These are phyloP conservation scores for Antheraea mylitta DNA, from an alignment of 1,140 invertebrate species.

Conservation along the genomic window DNA sequence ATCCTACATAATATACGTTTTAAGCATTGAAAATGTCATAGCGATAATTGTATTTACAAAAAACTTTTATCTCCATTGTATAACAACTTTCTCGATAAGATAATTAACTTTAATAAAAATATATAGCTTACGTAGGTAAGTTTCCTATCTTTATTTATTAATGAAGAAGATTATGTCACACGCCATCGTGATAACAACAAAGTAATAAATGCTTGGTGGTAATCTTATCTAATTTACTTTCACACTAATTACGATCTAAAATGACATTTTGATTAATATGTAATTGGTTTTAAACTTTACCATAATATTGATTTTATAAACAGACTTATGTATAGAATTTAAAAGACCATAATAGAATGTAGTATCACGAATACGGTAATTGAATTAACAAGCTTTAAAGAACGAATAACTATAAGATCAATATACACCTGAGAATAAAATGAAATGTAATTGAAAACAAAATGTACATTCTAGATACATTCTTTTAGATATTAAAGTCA, in stretches of 20 bases:
- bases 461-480: not conserved
- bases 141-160: constrained; percentile 1
- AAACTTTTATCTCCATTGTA: not conserved
- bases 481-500: not conserved
- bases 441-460: too few species aligned
- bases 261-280: too few species aligned
- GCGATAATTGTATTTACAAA: not conserved
- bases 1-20: too few species aligned
- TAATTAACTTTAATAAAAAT: not conserved
- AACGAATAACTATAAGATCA: too few species aligned
- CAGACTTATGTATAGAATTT: too few species aligned
- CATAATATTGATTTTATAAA: too few species aligned
- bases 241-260: not conserved
- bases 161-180: constrained; percentile 2
- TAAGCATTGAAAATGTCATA: not conserved
- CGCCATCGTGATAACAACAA: not conserved
- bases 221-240: not conserved
- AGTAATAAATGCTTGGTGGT: not conserved
- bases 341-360: too few species aligned
- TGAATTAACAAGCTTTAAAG: too few species aligned
- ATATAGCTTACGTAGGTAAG: not conserved
- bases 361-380: too few species aligned
- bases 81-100: constrained; percentile 2
- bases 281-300: too few species aligned
- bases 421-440: too few species aligned